These are phyloP conservation scores for Drosophila micromelanica DNA, from an alignment of 1,140 invertebrate genomes.

Conservation along the genomic window DNA sequence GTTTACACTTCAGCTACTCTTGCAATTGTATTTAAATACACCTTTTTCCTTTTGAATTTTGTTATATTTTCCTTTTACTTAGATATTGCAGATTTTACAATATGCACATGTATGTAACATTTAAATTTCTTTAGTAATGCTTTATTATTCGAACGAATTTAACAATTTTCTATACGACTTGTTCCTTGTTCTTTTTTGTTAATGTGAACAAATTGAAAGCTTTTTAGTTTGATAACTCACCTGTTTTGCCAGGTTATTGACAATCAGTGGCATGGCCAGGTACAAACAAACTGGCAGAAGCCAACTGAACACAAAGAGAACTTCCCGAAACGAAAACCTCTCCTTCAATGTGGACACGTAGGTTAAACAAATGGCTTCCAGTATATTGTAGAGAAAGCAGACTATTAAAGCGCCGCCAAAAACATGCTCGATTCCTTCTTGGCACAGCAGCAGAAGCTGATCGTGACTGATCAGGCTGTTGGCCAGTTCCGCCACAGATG, in stretches of 20 bases:
- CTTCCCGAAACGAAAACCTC: not conserved
- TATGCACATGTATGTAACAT: too few relatives aligned
- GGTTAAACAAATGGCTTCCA: conserved; percentile 6
- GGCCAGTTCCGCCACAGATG: not conserved
- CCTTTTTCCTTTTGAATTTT: too few relatives aligned
- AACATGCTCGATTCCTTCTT: conserved; percentile 3
- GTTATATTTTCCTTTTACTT: too few relatives aligned
- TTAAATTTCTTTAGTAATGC: too few relatives aligned
- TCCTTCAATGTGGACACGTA: conserved; percentile 10
- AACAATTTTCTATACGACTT: too few relatives aligned
- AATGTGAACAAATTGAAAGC: too few relatives aligned
- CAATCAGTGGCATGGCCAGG: conserved; percentile 7
- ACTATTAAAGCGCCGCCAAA: conserved; percentile 16
- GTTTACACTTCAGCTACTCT: not conserved
- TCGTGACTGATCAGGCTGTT: conserved; percentile 3
- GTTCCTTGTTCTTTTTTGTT: too few relatives aligned
- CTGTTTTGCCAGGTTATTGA: conserved; percentile 18
- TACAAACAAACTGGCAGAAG: conserved; percentile 7
- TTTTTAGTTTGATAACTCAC: conserved; percentile 14
- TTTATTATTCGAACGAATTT: too few relatives aligned
- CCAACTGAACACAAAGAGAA: not conserved
- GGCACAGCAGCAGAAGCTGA: conserved; percentile 26
- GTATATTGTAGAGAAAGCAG: not conserved
- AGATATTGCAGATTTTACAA: too few relatives aligned
- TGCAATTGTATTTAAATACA: too few relatives aligned